Conservation (phyloP, 2,113 vertebrate species). For the Mellivora capensis region DNA sequence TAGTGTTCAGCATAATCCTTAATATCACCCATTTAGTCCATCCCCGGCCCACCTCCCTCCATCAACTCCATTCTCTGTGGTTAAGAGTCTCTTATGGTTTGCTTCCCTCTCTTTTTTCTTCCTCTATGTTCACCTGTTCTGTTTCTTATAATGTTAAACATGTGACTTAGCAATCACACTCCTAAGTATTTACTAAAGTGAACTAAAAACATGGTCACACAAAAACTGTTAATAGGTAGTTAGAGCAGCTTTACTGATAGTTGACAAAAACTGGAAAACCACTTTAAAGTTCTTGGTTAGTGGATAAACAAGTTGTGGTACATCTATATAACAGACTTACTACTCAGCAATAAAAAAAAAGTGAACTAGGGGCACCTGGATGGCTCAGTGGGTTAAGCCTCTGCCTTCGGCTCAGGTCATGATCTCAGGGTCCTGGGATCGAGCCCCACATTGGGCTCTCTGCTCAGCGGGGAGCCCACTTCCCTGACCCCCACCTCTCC, state of each 20-base stretch:
- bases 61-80: background rate
- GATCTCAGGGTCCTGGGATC: no score
- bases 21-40: background rate
- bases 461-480: no score
- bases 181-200: background rate
- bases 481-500: no score
- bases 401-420: no score
- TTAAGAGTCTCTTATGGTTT: background rate
- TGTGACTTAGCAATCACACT: background rate
- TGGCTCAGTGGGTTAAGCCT: no score
- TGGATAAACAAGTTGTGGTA: background rate
- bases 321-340: background rate
- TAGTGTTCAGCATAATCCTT: background rate
- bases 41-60: background rate
- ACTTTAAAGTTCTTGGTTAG: background rate
- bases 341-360: background rate
- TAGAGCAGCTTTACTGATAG: background rate
- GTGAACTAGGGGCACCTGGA: no score
- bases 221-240: background rate
- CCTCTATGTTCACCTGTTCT: background rate
- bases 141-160: background rate
- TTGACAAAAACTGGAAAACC: background rate
- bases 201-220: background rate
- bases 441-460: no score
- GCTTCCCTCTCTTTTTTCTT: background rate